Evolutionary conservation across 2,888 invertebrate genomes (phyloP).

Genomic region (Omphaloscelis lunosa): DNA sequence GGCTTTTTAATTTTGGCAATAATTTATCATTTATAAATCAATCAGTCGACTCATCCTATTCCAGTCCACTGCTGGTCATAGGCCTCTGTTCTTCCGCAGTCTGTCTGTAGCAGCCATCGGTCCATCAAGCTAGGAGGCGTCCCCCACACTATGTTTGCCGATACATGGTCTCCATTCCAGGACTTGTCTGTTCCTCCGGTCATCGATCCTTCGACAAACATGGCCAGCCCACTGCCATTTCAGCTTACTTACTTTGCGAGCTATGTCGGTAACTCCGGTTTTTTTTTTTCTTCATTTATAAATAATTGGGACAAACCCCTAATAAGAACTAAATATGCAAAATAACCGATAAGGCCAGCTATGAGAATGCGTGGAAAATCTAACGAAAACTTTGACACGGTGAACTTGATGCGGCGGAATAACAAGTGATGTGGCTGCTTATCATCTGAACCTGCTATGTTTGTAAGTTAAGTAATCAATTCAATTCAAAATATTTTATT

Average conservation of each 20-base stretch:
- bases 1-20: not conserved
- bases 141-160: not conserved
- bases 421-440: constrained; percentile 39
- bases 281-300: not conserved
- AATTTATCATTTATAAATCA: not conserved
- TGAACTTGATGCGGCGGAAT: constrained; percentile 13
- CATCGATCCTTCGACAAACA: not conserved
- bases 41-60: not conserved
- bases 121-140: not conserved
- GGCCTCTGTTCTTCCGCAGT: not conserved
- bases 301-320: not conserved
- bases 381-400: constrained; percentile 49
- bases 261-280: not conserved
- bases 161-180: not conserved
- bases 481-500: too few relatives aligned
- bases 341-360: constrained; percentile 13
- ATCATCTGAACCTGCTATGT: not conserved
- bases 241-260: not conserved
- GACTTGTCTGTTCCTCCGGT: not conserved
- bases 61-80: not conserved
- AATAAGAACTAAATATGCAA: not conserved
- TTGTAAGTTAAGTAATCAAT: too few relatives aligned
- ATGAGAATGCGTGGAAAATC: constrained; percentile 44
- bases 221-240: not conserved
- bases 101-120: not conserved